Evolutionary conservation across 2,797 vertebrate species (phyloP).

Genomic region (Arnoldichthys spilopterus): DNA sequence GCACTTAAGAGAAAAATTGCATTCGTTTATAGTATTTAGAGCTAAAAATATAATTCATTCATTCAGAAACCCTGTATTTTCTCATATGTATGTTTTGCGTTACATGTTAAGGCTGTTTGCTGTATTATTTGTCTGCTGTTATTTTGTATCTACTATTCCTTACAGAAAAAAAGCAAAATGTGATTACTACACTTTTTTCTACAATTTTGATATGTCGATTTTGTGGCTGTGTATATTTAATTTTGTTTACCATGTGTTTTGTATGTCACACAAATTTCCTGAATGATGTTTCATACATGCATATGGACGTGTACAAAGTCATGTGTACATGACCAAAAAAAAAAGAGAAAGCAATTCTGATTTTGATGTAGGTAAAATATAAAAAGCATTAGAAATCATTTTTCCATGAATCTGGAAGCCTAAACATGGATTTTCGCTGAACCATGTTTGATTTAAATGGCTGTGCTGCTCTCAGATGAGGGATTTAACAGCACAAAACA

Average conservation of each 20-base stretch:
- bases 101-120: neutral
- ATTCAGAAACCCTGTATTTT: neutral
- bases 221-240: too few species aligned
- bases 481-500: conserved; percentile 22
- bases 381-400: neutral
- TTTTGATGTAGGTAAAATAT: too few species aligned
- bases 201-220: too few species aligned
- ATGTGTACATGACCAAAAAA: neutral
- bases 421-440: conserved; percentile 15
- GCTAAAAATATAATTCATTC: conserved; percentile 8
- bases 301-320: neutral
- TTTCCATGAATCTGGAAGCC: neutral
- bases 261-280: neutral
- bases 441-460: conserved; percentile 10
- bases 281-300: neutral
- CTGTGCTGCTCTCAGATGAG: neutral
- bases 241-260: neutral
- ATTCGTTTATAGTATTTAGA: too few species aligned
- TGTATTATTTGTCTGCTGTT: neutral
- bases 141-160: too few species aligned
- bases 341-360: too few species aligned
- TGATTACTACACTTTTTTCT: too few species aligned
- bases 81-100: neutral
- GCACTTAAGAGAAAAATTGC: too few species aligned
- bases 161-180: too few species aligned